These are phyloP conservation scores for Pentamera pediparva DNA, from an alignment of 53 echinoderm and acorn worm species.

Conservation along the genomic window DNA sequence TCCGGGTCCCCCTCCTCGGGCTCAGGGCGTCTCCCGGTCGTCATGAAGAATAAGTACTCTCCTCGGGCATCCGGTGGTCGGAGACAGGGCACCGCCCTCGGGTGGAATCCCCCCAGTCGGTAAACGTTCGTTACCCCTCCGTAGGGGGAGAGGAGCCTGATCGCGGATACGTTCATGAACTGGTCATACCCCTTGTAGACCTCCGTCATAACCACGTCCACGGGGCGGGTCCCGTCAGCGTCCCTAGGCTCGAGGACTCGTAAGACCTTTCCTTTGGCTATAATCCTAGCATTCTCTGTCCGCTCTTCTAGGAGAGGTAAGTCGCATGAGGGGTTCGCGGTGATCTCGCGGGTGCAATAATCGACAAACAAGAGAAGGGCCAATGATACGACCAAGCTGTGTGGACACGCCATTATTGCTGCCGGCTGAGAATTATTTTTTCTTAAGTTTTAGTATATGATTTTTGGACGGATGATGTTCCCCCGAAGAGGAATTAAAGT, in stretches of 20 bases:
- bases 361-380: no score
- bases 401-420: no score
- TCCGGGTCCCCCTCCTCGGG: not conserved
- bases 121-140: not conserved
- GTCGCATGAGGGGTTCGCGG: no score
- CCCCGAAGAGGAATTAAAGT: no score
- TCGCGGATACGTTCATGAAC: conserved; percentile 25
- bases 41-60: conserved; percentile 13
- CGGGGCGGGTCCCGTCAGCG: conserved; percentile 27
- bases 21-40: not conserved
- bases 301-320: no score
- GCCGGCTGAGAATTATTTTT: no score
- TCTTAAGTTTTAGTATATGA: no score
- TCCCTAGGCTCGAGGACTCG: conserved; percentile 23
- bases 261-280: conserved; percentile 37
- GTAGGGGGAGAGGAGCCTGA: not conserved
- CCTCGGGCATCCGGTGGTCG: not conserved
- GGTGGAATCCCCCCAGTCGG: not conserved
- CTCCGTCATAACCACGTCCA: conserved; percentile 45
- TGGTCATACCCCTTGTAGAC: conserved; percentile 49
- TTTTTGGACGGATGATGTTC: no score
- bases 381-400: no score
- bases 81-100: not conserved
- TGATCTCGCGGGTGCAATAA: no score
- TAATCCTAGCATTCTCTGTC: conserved; percentile 36